Evolutionary conservation across 2,797 vertebrate species (phyloP).

Genomic region (Leucoraja ocellata): DNA sequence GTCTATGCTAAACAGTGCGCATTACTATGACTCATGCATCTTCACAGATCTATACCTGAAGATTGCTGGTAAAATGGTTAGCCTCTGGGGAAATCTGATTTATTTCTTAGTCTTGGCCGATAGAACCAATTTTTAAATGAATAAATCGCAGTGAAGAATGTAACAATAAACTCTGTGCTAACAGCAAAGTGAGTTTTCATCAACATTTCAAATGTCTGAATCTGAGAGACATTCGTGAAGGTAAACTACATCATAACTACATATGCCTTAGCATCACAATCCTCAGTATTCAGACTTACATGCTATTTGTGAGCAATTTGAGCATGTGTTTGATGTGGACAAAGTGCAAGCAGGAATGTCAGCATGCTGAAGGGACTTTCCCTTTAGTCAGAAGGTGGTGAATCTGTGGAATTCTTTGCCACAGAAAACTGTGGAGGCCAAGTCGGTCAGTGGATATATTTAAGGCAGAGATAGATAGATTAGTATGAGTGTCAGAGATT

Average conservation of each 20-base stretch:
- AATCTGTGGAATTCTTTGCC: too few relatives aligned
- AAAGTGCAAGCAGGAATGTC: not conserved
- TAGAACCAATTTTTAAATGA: not conserved
- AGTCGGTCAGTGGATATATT: too few relatives aligned
- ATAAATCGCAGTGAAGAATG: not conserved
- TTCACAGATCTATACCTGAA: not conserved
- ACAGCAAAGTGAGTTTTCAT: not conserved
- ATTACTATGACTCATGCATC: not conserved
- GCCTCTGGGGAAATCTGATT: not conserved
- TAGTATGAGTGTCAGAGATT: too few relatives aligned
- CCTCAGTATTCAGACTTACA: not conserved
- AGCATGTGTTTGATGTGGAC: too few relatives aligned
- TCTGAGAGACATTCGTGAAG: too few relatives aligned
- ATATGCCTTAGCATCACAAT: not conserved
- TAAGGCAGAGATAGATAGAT: too few relatives aligned
- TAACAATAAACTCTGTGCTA: not conserved
- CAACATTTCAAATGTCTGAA: not conserved
- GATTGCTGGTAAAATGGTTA: not conserved
- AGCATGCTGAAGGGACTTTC: too few relatives aligned
- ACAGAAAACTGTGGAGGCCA: too few relatives aligned
- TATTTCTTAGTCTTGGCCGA: not conserved
- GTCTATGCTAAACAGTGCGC: not conserved
- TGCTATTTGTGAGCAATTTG: not conserved
- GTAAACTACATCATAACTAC: not conserved
- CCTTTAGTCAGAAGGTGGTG: too few relatives aligned